These are phyloP conservation scores for Lacerta agilis DNA, from an alignment of 2,797 vertebrate species.

Conservation along the genomic window DNA sequence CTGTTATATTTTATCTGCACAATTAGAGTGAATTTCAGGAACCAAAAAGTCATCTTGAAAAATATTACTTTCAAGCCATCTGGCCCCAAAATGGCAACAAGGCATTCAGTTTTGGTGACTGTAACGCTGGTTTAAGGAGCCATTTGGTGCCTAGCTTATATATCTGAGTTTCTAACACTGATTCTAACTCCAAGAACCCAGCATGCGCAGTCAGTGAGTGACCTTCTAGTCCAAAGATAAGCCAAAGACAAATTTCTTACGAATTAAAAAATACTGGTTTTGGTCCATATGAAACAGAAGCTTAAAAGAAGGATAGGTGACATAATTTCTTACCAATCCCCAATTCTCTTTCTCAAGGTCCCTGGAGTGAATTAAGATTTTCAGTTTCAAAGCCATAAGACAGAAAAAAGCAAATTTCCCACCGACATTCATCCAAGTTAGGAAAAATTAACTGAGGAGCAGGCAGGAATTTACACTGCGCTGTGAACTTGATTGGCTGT, in stretches of 20 bases:
- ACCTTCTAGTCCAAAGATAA: constrained; percentile 24
- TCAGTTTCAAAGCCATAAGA: constrained; percentile 9
- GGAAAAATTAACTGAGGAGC: not conserved
- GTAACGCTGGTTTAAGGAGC: no score
- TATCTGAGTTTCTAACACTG: no score
- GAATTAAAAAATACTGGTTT: no score
- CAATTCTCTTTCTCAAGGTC: not conserved
- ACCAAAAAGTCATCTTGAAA: no score
- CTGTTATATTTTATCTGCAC: no score
- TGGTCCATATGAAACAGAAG: not conserved
- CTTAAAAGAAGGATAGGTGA: not conserved
- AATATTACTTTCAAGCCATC: no score
- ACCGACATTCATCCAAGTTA: not conserved
- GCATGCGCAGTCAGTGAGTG: not conserved
- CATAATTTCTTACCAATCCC: not conserved
- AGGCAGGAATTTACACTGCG: not conserved
- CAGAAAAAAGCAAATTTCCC: constrained; percentile 5
- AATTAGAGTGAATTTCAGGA: no score
- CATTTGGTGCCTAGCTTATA: no score
- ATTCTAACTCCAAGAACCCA: no score
- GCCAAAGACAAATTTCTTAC: constrained; percentile 3
- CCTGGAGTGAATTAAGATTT: constrained; percentile 1
- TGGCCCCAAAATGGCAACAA: no score
- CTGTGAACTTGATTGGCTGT: not conserved
- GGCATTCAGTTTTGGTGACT: no score